Percentiles rank a stretch among this genome's conserved stretches.
phyloP scores from a whole-genome alignment of 2,113 vertebrate species.

The Gorsachius goisagi region DNA sequence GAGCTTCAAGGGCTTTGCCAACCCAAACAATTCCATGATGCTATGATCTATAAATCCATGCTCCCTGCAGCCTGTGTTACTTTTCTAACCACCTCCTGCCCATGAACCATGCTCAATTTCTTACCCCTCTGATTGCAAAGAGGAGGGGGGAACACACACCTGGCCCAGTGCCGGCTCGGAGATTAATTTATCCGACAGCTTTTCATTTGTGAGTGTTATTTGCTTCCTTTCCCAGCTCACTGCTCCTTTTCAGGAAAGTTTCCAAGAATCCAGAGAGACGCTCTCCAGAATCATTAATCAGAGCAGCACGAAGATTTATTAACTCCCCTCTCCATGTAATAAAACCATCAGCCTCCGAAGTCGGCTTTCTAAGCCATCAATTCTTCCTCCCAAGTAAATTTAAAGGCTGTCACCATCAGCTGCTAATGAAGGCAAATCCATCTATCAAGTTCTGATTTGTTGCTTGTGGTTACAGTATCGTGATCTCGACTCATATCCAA shows the following conservation, averaged over 20 bases:
- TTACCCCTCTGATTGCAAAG: background rate
- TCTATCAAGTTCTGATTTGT: background rate
- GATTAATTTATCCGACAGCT: background rate
- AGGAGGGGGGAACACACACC: fast-evolving
- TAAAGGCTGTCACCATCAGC: background rate
- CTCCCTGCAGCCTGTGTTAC: background rate
- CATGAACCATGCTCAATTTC: background rate
- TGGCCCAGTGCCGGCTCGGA: fast-evolving
- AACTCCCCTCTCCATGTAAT: constrained; percentile 16
- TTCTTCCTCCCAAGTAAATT: background rate
- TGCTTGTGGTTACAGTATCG: background rate
- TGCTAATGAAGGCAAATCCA: background rate
- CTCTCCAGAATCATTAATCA: constrained; percentile 6
- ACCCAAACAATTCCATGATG: too few species aligned
- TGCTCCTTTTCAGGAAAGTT: constrained; percentile 11
- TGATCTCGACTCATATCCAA: background rate
- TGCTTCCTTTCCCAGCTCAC: background rate
- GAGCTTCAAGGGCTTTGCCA: too few species aligned
- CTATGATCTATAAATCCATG: background rate
- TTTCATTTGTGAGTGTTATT: background rate
- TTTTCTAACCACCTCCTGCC: background rate
- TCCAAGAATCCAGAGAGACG: background rate
- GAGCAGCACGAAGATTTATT: constrained; percentile 11
- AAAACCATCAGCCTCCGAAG: background rate
- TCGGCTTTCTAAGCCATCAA: background rate